phyloP scores from a whole-genome alignment of 2,888 invertebrate genomes.

The Stenichneumon culpator region DNA sequence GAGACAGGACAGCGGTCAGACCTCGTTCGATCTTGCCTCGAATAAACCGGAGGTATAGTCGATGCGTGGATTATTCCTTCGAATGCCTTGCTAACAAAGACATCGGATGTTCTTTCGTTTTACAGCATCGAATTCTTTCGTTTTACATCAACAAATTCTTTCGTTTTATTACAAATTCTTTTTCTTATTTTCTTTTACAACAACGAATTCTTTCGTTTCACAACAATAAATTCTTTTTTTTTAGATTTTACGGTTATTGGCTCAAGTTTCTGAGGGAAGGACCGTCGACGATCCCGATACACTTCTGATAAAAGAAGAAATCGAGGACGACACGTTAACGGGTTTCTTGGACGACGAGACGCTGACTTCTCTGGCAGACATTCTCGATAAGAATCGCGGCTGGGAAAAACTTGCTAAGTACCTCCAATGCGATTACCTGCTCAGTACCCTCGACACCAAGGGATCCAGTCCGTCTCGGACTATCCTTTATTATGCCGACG shows the following conservation, averaged over 20 bases:
- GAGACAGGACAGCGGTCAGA: slow-evolving; percentile 77
- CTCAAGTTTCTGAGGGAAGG: slow-evolving; percentile 43
- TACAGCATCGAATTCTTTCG: no score
- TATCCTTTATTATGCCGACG: slow-evolving; percentile 86
- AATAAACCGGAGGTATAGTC: slow-evolving; percentile 79
- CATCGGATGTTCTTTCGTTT: slow-evolving; percentile 69
- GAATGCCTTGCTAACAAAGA: slow-evolving; percentile 69
- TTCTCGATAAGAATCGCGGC: slow-evolving; percentile 87
- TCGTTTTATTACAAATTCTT: no score
- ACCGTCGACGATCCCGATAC: slow-evolving; percentile 60
- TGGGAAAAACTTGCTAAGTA: slow-evolving; percentile 88
- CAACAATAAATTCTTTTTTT: slow-evolving; percentile 22
- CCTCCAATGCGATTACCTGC: slow-evolving; percentile 86
- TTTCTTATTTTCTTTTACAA: no score
- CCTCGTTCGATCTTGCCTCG: slow-evolving; percentile 85
- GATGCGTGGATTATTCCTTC: slow-evolving; percentile 11
- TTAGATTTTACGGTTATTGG: slow-evolving; percentile 75
- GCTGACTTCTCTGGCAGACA: slow-evolving; percentile 85
- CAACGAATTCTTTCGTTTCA: background rate
- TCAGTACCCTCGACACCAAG: slow-evolving; percentile 85
- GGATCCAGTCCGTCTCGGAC: slow-evolving; percentile 86
- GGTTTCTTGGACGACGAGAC: slow-evolving; percentile 80
- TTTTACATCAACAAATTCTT: no score
- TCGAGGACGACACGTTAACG: slow-evolving; percentile 74
- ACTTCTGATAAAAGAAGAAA: slow-evolving; percentile 73